Evolutionary conservation across 2,113 vertebrate species (phyloP).

Genomic region (Bos javanicus): DNA sequence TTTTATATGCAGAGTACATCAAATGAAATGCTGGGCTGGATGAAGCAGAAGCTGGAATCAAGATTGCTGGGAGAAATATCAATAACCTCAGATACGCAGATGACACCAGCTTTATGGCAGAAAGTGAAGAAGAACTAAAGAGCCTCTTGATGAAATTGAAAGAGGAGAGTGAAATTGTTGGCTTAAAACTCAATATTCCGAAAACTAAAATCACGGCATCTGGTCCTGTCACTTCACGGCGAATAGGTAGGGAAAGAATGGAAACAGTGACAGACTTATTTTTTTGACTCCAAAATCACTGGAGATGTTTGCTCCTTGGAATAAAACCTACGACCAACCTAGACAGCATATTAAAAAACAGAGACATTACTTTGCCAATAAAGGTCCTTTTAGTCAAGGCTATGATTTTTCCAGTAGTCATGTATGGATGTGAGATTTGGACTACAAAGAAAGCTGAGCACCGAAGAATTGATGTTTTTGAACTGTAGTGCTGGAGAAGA

Average conservation of each 20-base stretch:
- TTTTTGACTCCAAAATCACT: background rate
- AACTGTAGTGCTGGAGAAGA: background rate
- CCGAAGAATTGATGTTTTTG: background rate
- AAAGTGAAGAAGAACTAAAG: background rate
- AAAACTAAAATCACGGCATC: background rate
- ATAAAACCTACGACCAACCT: background rate
- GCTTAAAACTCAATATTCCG: background rate
- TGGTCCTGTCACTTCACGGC: background rate
- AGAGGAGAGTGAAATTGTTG: background rate
- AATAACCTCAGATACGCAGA: background rate
- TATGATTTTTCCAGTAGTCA: background rate
- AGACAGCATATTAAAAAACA: background rate
- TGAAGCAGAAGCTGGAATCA: background rate
- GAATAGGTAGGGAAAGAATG: background rate
- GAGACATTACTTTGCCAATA: background rate
- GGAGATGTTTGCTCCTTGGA: background rate
- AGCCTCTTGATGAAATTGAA: background rate
- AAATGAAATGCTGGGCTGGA: background rate
- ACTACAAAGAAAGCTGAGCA: background rate
- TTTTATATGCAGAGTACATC: background rate
- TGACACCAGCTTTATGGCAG: background rate
- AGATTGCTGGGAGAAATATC: background rate
- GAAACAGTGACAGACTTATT: background rate
- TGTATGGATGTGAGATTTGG: background rate
- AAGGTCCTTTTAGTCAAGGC: fast-evolving